Percentiles rank a stretch among this genome's conserved stretches.
phyloP scores from a whole-genome alignment of 2,888 invertebrate species.

The Harpagoxenus sublaevis region DNA sequence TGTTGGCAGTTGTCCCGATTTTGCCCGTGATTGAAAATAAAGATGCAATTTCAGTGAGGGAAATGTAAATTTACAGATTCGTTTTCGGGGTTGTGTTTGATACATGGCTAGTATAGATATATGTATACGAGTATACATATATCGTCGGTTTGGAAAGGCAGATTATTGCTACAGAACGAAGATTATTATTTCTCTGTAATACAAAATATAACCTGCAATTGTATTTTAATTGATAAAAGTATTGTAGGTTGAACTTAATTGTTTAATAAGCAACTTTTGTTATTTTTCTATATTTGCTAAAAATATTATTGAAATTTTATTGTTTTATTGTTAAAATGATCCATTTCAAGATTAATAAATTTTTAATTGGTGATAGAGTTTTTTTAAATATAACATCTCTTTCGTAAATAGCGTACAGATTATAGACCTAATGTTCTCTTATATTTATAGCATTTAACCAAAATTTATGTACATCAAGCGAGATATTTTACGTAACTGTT shows the following conservation, averaged over 20 bases:
- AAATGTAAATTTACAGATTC: conserved; percentile 43
- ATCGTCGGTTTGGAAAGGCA: conserved; percentile 1
- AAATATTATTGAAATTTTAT: background rate
- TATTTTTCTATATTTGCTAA: background rate
- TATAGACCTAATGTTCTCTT: background rate
- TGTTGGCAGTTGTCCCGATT: conserved; percentile 37
- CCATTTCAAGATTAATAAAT: conserved; percentile 5
- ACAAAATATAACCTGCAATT: background rate
- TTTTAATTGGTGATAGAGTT: background rate
- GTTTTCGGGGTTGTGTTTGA: conserved; percentile 23
- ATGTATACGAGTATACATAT: background rate
- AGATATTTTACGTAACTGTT: background rate
- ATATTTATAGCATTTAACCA: background rate
- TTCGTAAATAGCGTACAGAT: too few relatives aligned
- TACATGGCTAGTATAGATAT: background rate
- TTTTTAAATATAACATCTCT: too few relatives aligned
- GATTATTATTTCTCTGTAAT: background rate
- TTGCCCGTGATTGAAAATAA: conserved; percentile 42
- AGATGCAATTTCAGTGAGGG: conserved; percentile 33
- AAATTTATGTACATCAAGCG: background rate
- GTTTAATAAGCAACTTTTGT: background rate
- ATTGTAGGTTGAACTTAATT: background rate
- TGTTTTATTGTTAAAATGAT: background rate
- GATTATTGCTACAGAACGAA: background rate
- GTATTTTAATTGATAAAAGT: background rate